Evolutionary conservation across 2,113 vertebrate species (phyloP), one percentile per base, ranked within the genome.

Genomic region (Cygnus buccinator): DNA sequence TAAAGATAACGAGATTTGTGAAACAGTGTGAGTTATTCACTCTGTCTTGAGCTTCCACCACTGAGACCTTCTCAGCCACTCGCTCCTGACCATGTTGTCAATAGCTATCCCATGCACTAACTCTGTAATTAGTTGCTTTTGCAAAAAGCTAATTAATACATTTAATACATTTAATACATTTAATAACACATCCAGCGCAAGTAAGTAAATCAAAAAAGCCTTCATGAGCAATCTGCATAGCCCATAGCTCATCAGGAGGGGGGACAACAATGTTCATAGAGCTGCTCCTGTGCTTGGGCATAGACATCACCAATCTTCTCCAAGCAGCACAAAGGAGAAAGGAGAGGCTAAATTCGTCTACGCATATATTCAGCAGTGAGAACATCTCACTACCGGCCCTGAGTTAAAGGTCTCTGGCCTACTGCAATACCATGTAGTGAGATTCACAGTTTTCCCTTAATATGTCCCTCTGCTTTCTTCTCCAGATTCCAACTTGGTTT

Each of bases 141-240:
- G 37, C n/a, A 80, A 13, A 26, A 55, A 78, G 54, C 66, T 70
- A 89, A 59, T 10, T 7, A 65, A 35, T 35, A 35, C 35, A 35
- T 35, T 35, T 35, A 35, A 35, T 35, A 35, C 35, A 35, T 35
- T 35, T 35, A 35, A 35, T 35, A 26, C 17, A 6, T 41, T 81
- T 72, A 54, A 31, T 21, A 35, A 55, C 37, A 52, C 22, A 71
- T 37, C 43, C 39, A 70, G 67, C 39, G 31, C 20, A 41, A 9
- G 33, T 6, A 50, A 66, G 20, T 21, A 41, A 9, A 62, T 37
- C 29, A 57, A 35, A 31, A 20, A 35, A 4, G 26, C 12, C 33
- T 63, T 78, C 1, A 1, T 9, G 5, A 74, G 37, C 0, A 0
- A 76, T 37, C 46, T 46, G 9, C 29, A 29, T 1, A 46, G 37